These are phyloP conservation scores for Ladona fulva DNA, from an alignment of 1,140 invertebrate species.

Conservation along the genomic window DNA sequence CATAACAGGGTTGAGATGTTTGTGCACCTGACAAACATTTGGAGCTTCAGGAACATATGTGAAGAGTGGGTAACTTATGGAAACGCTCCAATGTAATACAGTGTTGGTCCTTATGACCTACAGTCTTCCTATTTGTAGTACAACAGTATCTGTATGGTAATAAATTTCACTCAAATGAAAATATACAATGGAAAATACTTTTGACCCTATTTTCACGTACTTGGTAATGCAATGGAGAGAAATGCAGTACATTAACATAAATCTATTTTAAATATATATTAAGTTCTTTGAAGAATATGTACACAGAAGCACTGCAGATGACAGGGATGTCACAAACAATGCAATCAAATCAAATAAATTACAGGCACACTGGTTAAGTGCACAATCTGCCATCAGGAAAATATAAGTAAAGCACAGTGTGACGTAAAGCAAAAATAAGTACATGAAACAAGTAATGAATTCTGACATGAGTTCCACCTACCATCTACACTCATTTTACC, in stretches of 20 bases:
- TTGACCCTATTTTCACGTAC: not conserved
- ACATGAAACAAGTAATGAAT: too few species aligned
- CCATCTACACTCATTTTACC: too few species aligned
- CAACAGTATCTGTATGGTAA: not conserved
- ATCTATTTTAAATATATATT: conserved; percentile 5
- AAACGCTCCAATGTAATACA: conserved; percentile 3
- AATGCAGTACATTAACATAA: not conserved
- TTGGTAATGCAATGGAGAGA: not conserved
- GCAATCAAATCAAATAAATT: not conserved
- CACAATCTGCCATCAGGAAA: not conserved
- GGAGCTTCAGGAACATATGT: conserved; percentile 3
- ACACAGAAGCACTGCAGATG: not conserved
- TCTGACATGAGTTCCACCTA: too few species aligned
- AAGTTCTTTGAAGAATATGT: not conserved
- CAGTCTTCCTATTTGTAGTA: not conserved
- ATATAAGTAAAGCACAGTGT: too few species aligned
- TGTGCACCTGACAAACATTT: conserved; percentile 4
- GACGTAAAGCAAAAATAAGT: too few species aligned
- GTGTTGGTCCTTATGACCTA: not conserved
- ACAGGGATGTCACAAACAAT: not conserved
- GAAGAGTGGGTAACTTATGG: conserved; percentile 4
- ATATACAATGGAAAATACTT: conserved; percentile 4
- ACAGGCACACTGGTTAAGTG: not conserved
- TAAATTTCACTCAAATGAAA: not conserved
- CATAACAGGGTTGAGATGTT: not conserved